Conservation (phyloP, 2,888 invertebrate species). For the Cactoblastis cactorum region DNA sequence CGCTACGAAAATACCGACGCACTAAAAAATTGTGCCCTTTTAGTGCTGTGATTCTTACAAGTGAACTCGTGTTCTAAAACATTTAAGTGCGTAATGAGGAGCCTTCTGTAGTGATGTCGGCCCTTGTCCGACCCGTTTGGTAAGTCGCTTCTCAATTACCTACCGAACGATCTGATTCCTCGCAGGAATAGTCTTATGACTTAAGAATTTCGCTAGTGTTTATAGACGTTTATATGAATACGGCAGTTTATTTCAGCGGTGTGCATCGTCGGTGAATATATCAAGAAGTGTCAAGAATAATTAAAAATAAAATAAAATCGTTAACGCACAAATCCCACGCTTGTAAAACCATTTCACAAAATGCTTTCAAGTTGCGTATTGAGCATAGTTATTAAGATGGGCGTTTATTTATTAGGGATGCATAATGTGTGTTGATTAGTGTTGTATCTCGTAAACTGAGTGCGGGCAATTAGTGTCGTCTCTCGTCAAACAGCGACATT, state of each 20-base stretch:
- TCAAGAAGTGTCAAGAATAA: slow-evolving; percentile 60
- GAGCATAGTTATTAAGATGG: slow-evolving; percentile 26
- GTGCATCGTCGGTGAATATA: slow-evolving; percentile 41
- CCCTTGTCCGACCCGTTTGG: slow-evolving; percentile 77
- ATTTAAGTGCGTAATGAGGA: slow-evolving; percentile 69
- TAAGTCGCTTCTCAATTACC: slow-evolving; percentile 51
- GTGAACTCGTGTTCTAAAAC: slow-evolving; percentile 50
- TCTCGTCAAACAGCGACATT: slow-evolving; percentile 52
- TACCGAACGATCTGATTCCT: slow-evolving; percentile 38
- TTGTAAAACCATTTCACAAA: slow-evolving; percentile 79
- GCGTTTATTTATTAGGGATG: slow-evolving; percentile 26
- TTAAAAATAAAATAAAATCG: slow-evolving; percentile 45
- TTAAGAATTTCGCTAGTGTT: slow-evolving; percentile 31
- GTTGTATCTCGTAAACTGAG: slow-evolving; percentile 38
- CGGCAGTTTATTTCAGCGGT: slow-evolving; percentile 68
- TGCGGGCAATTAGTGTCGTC: slow-evolving; percentile 43
- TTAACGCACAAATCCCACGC: slow-evolving; percentile 78
- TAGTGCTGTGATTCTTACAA: slow-evolving; percentile 55
- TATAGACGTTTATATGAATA: slow-evolving; percentile 28
- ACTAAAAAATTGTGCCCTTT: slow-evolving; percentile 38
- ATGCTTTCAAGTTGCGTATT: slow-evolving; percentile 65
- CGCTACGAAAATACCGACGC: slow-evolving; percentile 35
- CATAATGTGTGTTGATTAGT: slow-evolving; percentile 34
- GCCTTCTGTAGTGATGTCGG: slow-evolving; percentile 78
- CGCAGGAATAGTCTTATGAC: slow-evolving; percentile 37